Evolutionary conservation across 2,113 vertebrate genomes (phyloP).

Genomic region (Illadopsis cleaveri): DNA sequence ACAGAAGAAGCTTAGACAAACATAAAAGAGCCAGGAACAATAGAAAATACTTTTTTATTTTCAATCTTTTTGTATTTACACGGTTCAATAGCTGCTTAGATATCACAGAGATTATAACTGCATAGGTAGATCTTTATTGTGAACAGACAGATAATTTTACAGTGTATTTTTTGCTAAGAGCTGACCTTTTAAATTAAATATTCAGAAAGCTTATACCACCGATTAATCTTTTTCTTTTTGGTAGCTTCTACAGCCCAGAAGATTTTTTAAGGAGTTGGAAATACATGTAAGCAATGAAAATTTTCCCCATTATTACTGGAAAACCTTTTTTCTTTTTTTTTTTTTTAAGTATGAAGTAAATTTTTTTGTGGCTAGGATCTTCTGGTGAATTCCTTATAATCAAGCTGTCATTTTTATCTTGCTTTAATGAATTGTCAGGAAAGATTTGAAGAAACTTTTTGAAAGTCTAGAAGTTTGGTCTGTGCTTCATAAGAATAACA

Average conservation of each 20-base stretch:
- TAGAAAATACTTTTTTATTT: neutral
- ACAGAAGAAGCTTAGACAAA: neutral
- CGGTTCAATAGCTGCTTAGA: neutral
- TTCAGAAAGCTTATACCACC: neutral
- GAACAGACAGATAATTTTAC: neutral
- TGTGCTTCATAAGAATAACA: neutral
- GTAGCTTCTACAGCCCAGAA: neutral
- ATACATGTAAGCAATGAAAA: neutral
- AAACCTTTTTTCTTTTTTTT: neutral
- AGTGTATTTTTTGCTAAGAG: neutral
- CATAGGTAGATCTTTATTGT: neutral
- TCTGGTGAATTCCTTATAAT: neutral
- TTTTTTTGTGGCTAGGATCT: neutral
- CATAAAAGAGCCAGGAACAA: neutral
- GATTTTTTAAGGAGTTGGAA: neutral
- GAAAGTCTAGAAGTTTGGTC: neutral
- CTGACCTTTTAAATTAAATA: neutral
- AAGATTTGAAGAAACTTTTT: neutral
- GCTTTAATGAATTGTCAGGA: neutral
- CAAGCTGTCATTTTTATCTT: neutral
- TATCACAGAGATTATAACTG: neutral
- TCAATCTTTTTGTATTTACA: neutral
- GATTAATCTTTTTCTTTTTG: neutral
- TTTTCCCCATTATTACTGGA: neutral
- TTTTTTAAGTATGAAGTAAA: neutral